phyloP scores from a whole-genome alignment of 1,140 invertebrate species.

The Doryteuthis pealeii region DNA sequence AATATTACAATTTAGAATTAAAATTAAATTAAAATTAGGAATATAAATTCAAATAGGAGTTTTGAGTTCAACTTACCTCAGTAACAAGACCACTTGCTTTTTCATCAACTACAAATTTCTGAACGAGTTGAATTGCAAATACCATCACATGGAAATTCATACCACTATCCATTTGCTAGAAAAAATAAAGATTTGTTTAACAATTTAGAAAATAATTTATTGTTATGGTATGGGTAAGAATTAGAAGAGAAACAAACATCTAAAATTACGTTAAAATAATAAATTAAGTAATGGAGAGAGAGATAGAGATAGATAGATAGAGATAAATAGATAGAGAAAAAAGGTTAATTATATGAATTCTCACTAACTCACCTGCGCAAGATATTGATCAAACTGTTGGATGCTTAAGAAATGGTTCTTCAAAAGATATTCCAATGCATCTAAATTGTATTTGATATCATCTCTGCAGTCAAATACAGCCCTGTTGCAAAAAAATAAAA shows the following conservation, averaged over 20 bases:
- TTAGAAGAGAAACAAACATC: not conserved
- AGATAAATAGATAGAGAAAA: too few relatives aligned
- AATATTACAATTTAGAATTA: too few relatives aligned
- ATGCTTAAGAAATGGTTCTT: slow-evolving; percentile 71
- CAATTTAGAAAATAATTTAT: too few relatives aligned
- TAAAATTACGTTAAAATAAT: not conserved
- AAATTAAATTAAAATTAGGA: too few relatives aligned
- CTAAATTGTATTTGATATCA: slow-evolving; percentile 86
- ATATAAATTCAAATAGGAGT: too few relatives aligned
- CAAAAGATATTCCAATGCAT: slow-evolving; percentile 87
- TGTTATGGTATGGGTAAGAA: not conserved
- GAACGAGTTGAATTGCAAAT: slow-evolving; percentile 89
- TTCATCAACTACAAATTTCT: slow-evolving; percentile 86
- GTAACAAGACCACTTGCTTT: slow-evolving; percentile 72
- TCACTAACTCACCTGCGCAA: slow-evolving; percentile 69
- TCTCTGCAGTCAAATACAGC: slow-evolving; percentile 73
- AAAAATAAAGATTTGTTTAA: too few relatives aligned
- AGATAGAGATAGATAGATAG: too few relatives aligned
- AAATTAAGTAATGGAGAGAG: too few relatives aligned
- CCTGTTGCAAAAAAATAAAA: slow-evolving; percentile 61
- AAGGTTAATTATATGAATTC: too few relatives aligned
- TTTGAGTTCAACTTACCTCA: slow-evolving; percentile 68
- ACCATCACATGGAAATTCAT: slow-evolving; percentile 79
- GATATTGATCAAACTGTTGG: slow-evolving; percentile 78
- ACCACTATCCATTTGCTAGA: slow-evolving; percentile 76